Evolutionary conservation across 2,113 vertebrate species (phyloP).

Genomic region (Menura novaehollandiae): DNA sequence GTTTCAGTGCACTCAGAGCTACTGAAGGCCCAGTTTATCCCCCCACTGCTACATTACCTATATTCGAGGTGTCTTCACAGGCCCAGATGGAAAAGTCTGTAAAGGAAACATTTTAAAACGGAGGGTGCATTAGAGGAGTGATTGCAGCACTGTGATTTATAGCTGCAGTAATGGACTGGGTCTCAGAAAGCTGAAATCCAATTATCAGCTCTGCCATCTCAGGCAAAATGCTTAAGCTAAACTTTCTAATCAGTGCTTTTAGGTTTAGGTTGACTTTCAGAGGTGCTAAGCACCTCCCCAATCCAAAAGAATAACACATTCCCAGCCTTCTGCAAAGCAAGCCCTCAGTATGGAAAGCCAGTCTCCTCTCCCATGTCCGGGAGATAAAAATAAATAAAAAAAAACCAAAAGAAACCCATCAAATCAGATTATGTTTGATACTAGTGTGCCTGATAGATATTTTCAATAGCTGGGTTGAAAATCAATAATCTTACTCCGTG

Average conservation of each 20-base stretch:
- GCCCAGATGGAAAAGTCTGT: background rate
- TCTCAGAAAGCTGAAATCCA: background rate
- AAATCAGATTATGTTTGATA: background rate
- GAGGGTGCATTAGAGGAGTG: conserved; percentile 5
- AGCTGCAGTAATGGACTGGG: conserved; percentile 7
- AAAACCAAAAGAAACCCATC: accelerated
- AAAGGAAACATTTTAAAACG: background rate
- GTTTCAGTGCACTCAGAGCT: background rate
- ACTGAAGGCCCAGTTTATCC: background rate
- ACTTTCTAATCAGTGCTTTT: conserved; percentile 5
- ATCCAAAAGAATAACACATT: background rate
- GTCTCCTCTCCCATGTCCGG: background rate
- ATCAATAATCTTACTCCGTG: background rate
- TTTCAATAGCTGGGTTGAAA: background rate
- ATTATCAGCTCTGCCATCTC: conserved; percentile 29
- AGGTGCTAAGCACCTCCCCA: background rate
- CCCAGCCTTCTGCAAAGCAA: background rate
- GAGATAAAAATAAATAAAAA: background rate
- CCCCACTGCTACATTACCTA: background rate
- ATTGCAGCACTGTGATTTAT: conserved; percentile 11
- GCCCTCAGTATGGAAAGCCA: background rate
- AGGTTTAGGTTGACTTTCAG: background rate
- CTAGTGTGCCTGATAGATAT: background rate
- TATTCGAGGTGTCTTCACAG: background rate
- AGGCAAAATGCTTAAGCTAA: background rate